Evolutionary conservation across 2,888 invertebrate species (phyloP), one percentile per base, ranked within the genome.

Genomic region (Rotaria socialis): DNA sequence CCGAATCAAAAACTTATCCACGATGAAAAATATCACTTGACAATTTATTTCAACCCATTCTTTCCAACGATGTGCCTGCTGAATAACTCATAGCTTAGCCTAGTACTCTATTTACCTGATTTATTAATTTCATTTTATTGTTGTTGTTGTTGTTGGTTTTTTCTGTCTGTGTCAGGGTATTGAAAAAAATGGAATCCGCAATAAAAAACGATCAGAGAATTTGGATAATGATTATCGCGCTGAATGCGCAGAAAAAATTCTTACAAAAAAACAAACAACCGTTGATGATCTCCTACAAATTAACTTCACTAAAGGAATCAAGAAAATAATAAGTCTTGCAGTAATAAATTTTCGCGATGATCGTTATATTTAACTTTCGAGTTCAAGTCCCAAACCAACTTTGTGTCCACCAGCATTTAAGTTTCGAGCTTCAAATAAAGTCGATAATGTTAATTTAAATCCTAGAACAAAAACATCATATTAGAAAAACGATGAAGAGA

Each of bases 401-500:
- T 98, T 97, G 94, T 98, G 97, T 88, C 97, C 97, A 89, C 97
- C 97, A 89, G 95, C 95, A 92, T 96, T 96, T 93, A 97, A 96
- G 93, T 96, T 97, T 93, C 96, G 96, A 87, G 95, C 96, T 92
- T 98, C 97, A 91, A 98, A 94, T 90, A 96, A 94, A 87, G 96
- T 94, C 74, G 97, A 97, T 90, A 97, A 93, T 86, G 95, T 96
- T 89, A 97, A 92, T 90, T 95, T 94, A 89, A 97, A 94, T 90
- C 95, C 96, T 96, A 90, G 88, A 89, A 87, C 80, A 85, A 11
- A 35, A 35, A 35, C 35, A 35, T 35, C 35, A 35, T 35, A 2
- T 35, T 35, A 35, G 35, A 35, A 35, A 35, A 35, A 35, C 2
- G 35, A 35, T 2, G 35, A 35, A 50, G 50, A 50, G 14, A 14